Conservation (phyloP, 37 sponge, comb jelly and placozoan species). For the Amphimedon queenslandica region DNA sequence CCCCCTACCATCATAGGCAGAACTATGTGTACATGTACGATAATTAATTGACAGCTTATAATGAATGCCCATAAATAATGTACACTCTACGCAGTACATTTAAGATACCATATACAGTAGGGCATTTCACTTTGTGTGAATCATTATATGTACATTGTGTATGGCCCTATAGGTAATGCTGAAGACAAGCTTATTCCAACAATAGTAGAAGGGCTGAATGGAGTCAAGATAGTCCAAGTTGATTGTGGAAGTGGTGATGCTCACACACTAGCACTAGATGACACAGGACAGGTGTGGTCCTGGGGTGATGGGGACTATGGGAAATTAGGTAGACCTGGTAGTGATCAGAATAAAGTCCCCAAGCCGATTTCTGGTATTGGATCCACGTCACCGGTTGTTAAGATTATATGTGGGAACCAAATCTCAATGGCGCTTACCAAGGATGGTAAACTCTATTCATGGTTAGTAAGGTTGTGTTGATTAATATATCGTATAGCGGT, state of each 20-base stretch:
- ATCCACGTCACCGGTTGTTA: conserved; percentile 4
- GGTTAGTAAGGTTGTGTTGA: conserved; percentile 40
- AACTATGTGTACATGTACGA: too few species aligned
- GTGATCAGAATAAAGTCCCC: conserved; percentile 48
- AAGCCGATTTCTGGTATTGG: conserved; percentile 26
- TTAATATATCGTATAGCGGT: too few species aligned
- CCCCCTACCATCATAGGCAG: too few species aligned
- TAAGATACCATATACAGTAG: too few species aligned
- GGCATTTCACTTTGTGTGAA: too few species aligned
- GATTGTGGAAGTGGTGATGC: conserved; percentile 83
- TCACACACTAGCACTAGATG: conserved; percentile 83
- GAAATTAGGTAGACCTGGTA: conserved; percentile 73
- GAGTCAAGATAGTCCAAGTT: conserved; percentile 57
- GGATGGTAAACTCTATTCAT: conserved; percentile 73
- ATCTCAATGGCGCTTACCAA: conserved; percentile 71
- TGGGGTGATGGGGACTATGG: conserved; percentile 92
- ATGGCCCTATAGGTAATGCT: conserved; percentile 61
- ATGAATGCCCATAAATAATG: too few species aligned
- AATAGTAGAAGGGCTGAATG: conserved; percentile 45
- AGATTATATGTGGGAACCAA: conserved; percentile 74
- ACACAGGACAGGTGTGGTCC: conserved; percentile 86
- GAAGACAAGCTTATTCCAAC: conserved; percentile 84
- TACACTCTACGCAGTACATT: too few species aligned
- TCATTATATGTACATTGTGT: too few species aligned
- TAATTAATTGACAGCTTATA: too few species aligned